These are phyloP conservation scores for Palythoa heliodiscus DNA, from an alignment of 92 coral and sea anemone genomes.

Conservation along the genomic window DNA sequence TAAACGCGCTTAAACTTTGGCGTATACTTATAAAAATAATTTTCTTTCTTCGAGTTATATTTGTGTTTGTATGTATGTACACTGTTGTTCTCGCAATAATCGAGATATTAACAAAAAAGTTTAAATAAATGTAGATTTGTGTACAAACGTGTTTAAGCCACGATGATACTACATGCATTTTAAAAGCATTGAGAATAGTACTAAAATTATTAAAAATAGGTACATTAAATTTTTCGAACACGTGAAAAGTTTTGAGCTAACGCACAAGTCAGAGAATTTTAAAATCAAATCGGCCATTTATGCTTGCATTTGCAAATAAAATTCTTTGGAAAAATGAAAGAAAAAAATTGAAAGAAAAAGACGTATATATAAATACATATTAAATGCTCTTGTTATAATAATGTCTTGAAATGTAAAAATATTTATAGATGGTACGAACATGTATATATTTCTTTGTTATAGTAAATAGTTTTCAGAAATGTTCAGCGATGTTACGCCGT, in stretches of 20 bases:
- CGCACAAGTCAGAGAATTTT: neutral
- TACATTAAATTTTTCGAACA: neutral
- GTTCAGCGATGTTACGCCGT: neutral
- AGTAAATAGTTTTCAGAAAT: neutral
- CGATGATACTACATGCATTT: neutral
- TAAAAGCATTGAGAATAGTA: neutral
- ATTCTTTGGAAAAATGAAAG: neutral
- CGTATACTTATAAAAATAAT: slow-evolving; percentile 28
- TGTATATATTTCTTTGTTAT: neutral
- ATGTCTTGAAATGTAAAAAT: neutral
- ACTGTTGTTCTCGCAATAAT: too few species aligned
- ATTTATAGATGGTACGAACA: neutral
- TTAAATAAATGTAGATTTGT: neutral
- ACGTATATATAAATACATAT: neutral
- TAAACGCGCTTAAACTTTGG: slow-evolving; percentile 3
- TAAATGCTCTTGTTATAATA: neutral
- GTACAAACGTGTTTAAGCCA: neutral
- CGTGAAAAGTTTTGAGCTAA: neutral
- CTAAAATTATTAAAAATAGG: slow-evolving; percentile 4
- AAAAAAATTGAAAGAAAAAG: neutral
- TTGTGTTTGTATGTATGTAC: neutral
- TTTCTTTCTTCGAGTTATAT: slow-evolving; percentile 1
- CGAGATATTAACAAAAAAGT: neutral
- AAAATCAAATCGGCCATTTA: slow-evolving; percentile 10
- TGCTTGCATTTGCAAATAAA: neutral